Evolutionary conservation across 2,888 invertebrate genomes (phyloP).

Genomic region (Belgica antarctica): DNA sequence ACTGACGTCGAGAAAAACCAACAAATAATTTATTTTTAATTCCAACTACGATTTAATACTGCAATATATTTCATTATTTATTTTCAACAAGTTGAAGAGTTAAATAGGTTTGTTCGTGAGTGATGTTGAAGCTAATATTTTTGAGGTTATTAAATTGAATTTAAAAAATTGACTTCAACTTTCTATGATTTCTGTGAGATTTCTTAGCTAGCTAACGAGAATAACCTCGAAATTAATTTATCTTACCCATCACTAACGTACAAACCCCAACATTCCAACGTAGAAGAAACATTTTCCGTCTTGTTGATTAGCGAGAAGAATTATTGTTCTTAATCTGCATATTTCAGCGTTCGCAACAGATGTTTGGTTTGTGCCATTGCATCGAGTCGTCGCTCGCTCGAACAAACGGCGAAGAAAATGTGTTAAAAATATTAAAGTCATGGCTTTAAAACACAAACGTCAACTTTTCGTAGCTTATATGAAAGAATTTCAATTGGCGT

Average conservation of each 20-base stretch:
- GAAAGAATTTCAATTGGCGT: conserved; percentile 43
- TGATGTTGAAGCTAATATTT: too few relatives aligned
- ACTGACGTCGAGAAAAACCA: background rate
- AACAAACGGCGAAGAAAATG: background rate
- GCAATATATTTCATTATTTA: conserved; percentile 20
- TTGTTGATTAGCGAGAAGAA: conserved; percentile 38
- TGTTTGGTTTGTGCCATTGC: conserved; percentile 23
- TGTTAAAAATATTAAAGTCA: background rate
- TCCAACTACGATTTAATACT: conserved; percentile 20
- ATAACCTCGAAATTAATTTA: too few relatives aligned
- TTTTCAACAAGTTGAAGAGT: conserved; percentile 14
- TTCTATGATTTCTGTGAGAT: too few relatives aligned
- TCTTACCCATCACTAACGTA: too few relatives aligned
- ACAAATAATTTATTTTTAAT: conserved; percentile 29
- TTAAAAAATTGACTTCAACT: too few relatives aligned
- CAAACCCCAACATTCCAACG: too few relatives aligned
- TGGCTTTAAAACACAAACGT: conserved; percentile 6
- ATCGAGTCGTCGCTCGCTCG: background rate
- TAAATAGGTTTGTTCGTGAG: background rate
- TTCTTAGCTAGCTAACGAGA: too few relatives aligned
- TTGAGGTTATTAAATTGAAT: too few relatives aligned
- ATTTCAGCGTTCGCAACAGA: conserved; percentile 21
- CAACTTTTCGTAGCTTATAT: conserved; percentile 2
- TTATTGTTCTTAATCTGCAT: conserved; percentile 34
- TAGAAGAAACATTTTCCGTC: conserved; percentile 8